These are phyloP conservation scores for Asteroscopus sphinx DNA, from an alignment of 2,888 invertebrate species.

Conservation along the genomic window DNA sequence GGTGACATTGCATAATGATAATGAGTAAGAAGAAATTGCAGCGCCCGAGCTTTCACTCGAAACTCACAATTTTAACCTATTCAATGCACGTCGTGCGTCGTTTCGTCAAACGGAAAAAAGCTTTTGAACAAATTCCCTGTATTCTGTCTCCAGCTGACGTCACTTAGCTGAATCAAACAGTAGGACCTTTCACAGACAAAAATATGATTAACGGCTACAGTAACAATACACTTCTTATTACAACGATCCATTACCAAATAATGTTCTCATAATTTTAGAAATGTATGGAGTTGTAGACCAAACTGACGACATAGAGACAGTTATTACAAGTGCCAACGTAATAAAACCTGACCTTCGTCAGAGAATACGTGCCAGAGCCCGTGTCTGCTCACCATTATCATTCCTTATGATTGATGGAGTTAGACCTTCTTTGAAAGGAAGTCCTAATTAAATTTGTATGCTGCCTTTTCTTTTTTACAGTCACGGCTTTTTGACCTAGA, in stretches of 20 bases:
- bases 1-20: slow-evolving; percentile 53
- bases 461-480: slow-evolving; percentile 49
- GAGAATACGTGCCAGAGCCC: slow-evolving; percentile 55
- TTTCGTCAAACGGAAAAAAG: slow-evolving; percentile 28
- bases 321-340: slow-evolving; percentile 47
- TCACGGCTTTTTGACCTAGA: slow-evolving; percentile 41
- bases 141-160: slow-evolving; percentile 18
- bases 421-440: slow-evolving; percentile 45
- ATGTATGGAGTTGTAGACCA: slow-evolving; percentile 24
- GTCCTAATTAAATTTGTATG: slow-evolving; percentile 54
- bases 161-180: slow-evolving; percentile 21
- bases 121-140: slow-evolving; percentile 30
- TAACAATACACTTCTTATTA: slow-evolving; percentile 26
- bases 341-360: slow-evolving; percentile 60
- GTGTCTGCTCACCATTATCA: slow-evolving; percentile 60
- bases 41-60: slow-evolving; percentile 51
- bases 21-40: slow-evolving; percentile 47
- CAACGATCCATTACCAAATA: slow-evolving; percentile 32
- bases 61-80: slow-evolving; percentile 36
- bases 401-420: slow-evolving; percentile 60
- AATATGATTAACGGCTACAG: slow-evolving; percentile 13
- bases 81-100: slow-evolving; percentile 41
- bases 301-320: slow-evolving; percentile 50
- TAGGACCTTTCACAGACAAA: slow-evolving; percentile 33
- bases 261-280: slow-evolving; percentile 8